Base-by-base conservation (phyloP, 2,797 vertebrate species). In the Sternotherus odoratus region DNA sequence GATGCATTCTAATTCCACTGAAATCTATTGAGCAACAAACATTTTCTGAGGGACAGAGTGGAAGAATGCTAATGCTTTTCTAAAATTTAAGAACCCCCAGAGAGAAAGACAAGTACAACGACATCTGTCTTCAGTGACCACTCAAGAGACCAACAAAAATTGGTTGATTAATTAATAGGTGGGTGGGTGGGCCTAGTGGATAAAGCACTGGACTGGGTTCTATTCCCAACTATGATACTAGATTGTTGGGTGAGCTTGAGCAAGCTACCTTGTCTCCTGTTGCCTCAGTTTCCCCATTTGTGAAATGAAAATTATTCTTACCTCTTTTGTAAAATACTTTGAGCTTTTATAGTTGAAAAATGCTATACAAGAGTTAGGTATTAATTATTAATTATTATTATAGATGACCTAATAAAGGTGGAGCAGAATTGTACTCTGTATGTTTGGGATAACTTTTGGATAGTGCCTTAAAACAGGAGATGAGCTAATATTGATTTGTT, bases 401-500 rank as follows among this genome's bases (percentile, higher is more conserved):
- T 33, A 48, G 48, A 49, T 49, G 12, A 49, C 48, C 48, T 63
- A 36, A 36, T 21, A 63, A 19, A n/a, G 33, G 16, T n/a, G 57
- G 63, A 91, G 21, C 5, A 48, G 66, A 81, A 49, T 60, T 3
- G 4, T 82, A 63, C 11, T 84, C 26, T 85, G 12, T 79, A 56
- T 87, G 15, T 89, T 87, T 56, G 66, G 54, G 36, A 49, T 15
- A 43, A 43, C 12, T 46, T 43, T 12, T 74, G 69, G 69, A 16
- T 12, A 74, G 21, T 60, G 15, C 53, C 81, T 66, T 77, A 77
- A 81, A 92, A 75, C 77, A 86, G 69, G 43, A 79, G 75, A 77
- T 28, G 53, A 69, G 74, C 89, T 83, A 77, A 53, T 83, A 93
- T 85, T 50, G 89, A 57, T 92, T 86, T 90, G 16, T 56, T 94